A percentile compares a stretch with the other conserved stretches of the same genome.
Conservation (phyloP, 2,888 invertebrate species). For the Clitarchus hookeri region DNA sequence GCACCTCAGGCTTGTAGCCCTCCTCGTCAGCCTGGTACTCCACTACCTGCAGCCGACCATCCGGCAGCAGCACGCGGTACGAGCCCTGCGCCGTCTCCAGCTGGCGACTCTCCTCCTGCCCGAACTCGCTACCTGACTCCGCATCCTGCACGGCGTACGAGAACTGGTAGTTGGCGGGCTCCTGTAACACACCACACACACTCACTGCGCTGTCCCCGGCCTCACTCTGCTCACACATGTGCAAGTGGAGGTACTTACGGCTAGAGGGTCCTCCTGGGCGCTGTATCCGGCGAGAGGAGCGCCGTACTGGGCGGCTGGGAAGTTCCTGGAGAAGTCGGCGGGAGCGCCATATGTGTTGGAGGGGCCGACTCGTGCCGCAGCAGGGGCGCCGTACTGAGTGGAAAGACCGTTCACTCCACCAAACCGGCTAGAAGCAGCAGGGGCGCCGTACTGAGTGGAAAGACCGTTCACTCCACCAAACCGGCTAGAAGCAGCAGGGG, state of each 20-base stretch:
- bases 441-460: too few species aligned
- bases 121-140: conserved; percentile 53
- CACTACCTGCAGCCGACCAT: conserved; percentile 62
- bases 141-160: conserved; percentile 53
- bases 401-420: conserved; percentile 43
- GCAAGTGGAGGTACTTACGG: neutral
- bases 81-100: conserved; percentile 54
- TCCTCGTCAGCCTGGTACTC: conserved; percentile 71
- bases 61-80: conserved; percentile 53
- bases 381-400: conserved; percentile 51
- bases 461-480: too few species aligned
- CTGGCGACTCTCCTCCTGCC: conserved; percentile 53
- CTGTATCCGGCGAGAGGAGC: conserved; percentile 32
- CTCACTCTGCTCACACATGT: neutral
- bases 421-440: too few species aligned
- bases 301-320: too few species aligned
- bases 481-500: too few species aligned
- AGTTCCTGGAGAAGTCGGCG: too few species aligned
- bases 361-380: conserved; percentile 48
- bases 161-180: conserved; percentile 52
- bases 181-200: conserved; percentile 41
- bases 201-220: conserved; percentile 50
- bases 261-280: conserved; percentile 23
- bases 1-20: conserved; percentile 69
- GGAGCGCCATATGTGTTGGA: conserved; percentile 32